Base-by-base conservation (phyloP, 2,888 invertebrate species). In the Melanotus villosus region DNA sequence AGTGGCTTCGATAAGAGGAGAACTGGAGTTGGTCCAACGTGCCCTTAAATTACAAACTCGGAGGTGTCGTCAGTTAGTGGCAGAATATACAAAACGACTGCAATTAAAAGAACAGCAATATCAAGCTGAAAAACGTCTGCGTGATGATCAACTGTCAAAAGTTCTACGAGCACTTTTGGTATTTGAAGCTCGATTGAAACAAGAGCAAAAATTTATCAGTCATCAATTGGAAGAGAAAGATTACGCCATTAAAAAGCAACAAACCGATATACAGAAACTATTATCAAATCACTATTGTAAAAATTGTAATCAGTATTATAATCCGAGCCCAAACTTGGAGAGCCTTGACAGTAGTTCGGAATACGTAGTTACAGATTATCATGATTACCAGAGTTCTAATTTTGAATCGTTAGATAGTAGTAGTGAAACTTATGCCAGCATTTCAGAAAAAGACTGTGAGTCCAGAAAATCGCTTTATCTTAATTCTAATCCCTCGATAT, bases 161-260 rank as follows among this genome's bases (percentile, higher is more conserved):
- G 91, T 93, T 23, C 85, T 93, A 5, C 87, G 92, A 50, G 91
- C 92, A 2, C 84, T 93, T 65, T 88, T 93, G 38, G 88, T 91
- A 38, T 88, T 93, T 56, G 93, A 93, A 82, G 91, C 92, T 6
- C 87, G 92, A 6, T 85, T 93, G 19, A 88, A 90, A 52, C 90
- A 91, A 80, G 93, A 93, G 81, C 92, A 93, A 80, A 90, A 91
- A 76, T 89, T 89, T 77, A 92, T 93, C 74, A 88, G 89, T 68
- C 88, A 89, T 64, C 88, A 91, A 56, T 86, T 93, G 14, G 87
- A 88, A 69, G 91, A 92, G 79, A 92, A 92, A 80, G 93, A 93
- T 80, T 89, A 89, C 79, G 88, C 92, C 50, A 92, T 93, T 70
- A 89, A 89, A 78, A 87, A 89, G 65, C 93, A 93, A 80, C 89